Evolutionary conservation across 2,888 invertebrate species (phyloP).

Genomic region (Ormyrus rosae): DNA sequence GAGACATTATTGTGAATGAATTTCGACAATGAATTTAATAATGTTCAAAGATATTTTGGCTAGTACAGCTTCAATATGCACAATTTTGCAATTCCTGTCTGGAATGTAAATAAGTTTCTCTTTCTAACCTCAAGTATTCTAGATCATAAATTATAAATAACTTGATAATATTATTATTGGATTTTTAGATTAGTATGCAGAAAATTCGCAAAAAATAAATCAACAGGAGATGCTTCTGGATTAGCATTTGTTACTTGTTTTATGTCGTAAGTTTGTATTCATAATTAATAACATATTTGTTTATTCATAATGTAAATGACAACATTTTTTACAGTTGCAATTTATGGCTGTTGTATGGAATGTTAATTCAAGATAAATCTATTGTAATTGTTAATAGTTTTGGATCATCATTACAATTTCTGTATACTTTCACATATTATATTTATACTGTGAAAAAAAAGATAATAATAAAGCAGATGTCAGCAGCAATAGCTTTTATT

Average conservation of each 20-base stretch:
- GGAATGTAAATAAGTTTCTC: slow-evolving; percentile 83
- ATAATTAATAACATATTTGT: neutral
- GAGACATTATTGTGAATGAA: slow-evolving; percentile 35
- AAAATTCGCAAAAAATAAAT: slow-evolving; percentile 84
- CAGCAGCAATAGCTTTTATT: slow-evolving; percentile 77
- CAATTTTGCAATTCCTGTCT: slow-evolving; percentile 89
- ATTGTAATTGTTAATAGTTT: slow-evolving; percentile 86
- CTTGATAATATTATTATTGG: slow-evolving; percentile 43
- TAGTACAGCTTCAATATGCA: slow-evolving; percentile 84
- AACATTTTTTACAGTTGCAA: slow-evolving; percentile 79
- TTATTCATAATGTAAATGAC: no score
- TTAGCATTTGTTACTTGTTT: slow-evolving; percentile 88
- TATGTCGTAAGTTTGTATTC: slow-evolving; percentile 79
- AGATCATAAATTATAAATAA: neutral
- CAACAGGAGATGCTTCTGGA: slow-evolving; percentile 86
- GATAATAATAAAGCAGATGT: slow-evolving; percentile 80
- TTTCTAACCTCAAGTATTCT: neutral
- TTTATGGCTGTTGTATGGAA: slow-evolving; percentile 89
- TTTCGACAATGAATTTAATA: slow-evolving; percentile 42
- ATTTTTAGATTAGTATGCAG: slow-evolving; percentile 85
- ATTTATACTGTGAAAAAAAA: slow-evolving; percentile 85
- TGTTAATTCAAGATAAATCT: slow-evolving; percentile 83
- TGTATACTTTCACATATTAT: slow-evolving; percentile 84
- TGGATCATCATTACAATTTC: slow-evolving; percentile 83
- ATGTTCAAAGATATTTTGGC: slow-evolving; percentile 69